A percentile compares a stretch with the other conserved stretches of the same genome.
Conservation (phyloP, 2,113 vertebrate genomes). For the Hydropotes inermis region DNA sequence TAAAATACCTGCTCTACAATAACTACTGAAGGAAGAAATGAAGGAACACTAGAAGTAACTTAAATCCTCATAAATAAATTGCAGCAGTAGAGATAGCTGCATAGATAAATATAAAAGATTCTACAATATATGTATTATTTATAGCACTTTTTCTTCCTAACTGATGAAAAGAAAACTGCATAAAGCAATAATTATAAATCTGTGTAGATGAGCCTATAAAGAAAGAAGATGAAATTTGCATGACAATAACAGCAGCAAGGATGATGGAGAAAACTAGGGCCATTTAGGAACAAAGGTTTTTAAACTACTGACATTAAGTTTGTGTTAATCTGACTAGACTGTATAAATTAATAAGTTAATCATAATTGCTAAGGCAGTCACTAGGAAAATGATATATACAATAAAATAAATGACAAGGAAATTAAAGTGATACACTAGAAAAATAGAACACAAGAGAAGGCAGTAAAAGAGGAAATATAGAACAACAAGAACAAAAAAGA, state of each 20-base stretch:
- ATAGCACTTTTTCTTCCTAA: not conserved
- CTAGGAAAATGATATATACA: not conserved
- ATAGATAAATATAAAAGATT: not conserved
- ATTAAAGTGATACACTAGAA: not conserved
- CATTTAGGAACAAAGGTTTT: not conserved
- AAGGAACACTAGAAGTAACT: not conserved
- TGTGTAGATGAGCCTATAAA: not conserved
- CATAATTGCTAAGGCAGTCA: not conserved
- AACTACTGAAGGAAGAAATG: not conserved
- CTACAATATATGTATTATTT: not conserved
- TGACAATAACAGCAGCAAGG: not conserved
- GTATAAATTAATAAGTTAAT: not conserved
- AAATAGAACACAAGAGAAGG: not conserved
- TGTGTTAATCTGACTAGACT: not conserved
- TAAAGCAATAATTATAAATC: not conserved
- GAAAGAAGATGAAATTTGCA: not conserved
- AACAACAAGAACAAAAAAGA: not conserved
- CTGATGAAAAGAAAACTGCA: not conserved
- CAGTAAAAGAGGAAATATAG: not conserved
- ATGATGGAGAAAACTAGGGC: not conserved
- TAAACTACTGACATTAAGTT: not conserved
- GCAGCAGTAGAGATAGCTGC: not conserved
- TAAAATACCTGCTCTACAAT: not conserved
- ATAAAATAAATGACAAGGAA: not conserved
- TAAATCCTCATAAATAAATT: not conserved